Base-by-base conservation (phyloP, 2,888 invertebrate genomes). In the Catotricha subobsoleta region DNA sequence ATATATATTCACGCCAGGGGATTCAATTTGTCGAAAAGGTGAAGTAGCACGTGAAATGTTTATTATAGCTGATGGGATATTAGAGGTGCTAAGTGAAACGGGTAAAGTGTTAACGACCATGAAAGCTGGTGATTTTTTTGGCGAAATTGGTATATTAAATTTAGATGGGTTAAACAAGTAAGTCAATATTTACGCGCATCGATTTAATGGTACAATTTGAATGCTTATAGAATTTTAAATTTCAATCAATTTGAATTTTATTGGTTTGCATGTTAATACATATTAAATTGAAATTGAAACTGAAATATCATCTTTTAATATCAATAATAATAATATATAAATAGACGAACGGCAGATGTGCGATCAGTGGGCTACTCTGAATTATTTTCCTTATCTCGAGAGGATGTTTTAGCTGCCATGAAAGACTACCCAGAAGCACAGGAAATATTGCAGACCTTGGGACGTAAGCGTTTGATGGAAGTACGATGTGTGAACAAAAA, bases 121-220 rank as follows among this genome's bases (percentile, higher is more conserved):
- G 92, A 88, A 87, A 56, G 90, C 94, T 2, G 94, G 94, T 0
- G 94, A 94, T 61, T 95, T 95, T 67, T 95, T 95, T 54, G 94
- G 94, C 2, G 94, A 95, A 67, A 95, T 95, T 50, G 94, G 94
- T 25, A 94, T 95, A 48, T 69, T 95, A 4, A 94, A 94, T 62
- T 68, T 95, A 43, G 94, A 94, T 56, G 92, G 94, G 13, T 71
- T 92, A 8, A 94, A 95, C 64, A 92, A 91, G 92, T 92, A 65
- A 65, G 67, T 57, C 2, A 40, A 10, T n/a, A n/a, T n/a, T n/a
- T n/a, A n/a, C n/a, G n/a, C n/a, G n/a, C n/a, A n/a, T n/a, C n/a
- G n/a, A n/a, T n/a, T n/a, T n/a, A n/a, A 19, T 7, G 7, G 19
- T 4, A 12, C n/a, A 35, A 36, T 9, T 23, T 9, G n/a, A n/a